Evolutionary conservation across 1,140 invertebrate species (phyloP), one percentile per base, ranked within the genome.

Genomic region (Drosophila kepulauana): DNA sequence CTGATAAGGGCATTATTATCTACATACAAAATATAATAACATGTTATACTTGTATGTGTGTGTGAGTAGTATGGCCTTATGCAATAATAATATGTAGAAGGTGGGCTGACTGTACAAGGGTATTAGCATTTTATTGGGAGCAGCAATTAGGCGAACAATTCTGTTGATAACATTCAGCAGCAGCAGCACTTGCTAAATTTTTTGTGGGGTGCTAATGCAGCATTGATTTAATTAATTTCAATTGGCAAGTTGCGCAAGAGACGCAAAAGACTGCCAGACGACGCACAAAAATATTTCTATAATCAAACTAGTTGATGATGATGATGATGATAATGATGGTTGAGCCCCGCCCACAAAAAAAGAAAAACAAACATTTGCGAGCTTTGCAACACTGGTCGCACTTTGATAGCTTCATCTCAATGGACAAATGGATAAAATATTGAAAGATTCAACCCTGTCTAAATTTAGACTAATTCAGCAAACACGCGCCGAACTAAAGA

Each of bases 1-100:
- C 52, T 88, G 82, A 87, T 87, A 87, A 87, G 61, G 49, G 48
- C 35, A 46, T 7, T 38, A 30, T 73, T 67, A 67, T 54, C 51
- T 63, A 48, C 33, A 64, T 41, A 48, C 15, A 49, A 52, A 49
- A 45, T 16, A 56, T 33, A 38, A 56, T 56, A 56, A 56, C 30
- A 38, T 38, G 38, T 13, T 38, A 38, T 15, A 52, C 30, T 58
- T 38, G 5, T 11, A 45, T 35, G 16, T 63, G 28, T n/a, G 11
- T 70, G 15, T 48, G 7, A 51, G 35, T 13, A 64, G 11, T 13
- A 13, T 61, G 15, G 41, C 15, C 63, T 75, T 75, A 75, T 75
- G 73, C 68, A 75, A 75, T 28, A 28, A 54, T 30, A 20, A 52
- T 54, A 49, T 70, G 20, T 63, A 11, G 15, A 45, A 61, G 28